Evolutionary conservation across 37 sponge, comb jelly and placozoan genomes (phyloP), one percentile per base, ranked within the genome.

Genomic region (Petrosia ficiformis): DNA sequence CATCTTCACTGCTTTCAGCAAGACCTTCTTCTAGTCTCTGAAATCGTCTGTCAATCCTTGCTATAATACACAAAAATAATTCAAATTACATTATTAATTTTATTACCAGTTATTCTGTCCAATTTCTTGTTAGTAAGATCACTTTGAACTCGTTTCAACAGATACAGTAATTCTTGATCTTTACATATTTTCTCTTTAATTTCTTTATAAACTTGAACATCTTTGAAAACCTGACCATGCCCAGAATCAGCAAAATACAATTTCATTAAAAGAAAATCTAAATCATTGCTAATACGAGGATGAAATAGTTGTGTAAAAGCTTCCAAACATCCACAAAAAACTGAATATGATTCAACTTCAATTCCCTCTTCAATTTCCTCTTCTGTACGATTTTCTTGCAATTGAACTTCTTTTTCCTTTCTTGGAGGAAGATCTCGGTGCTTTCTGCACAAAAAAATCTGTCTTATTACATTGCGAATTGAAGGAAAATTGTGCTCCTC

Each of bases 221-320:
- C 80, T 70, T 60, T 80, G 36, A 80, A 80, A 1, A 80, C 80
- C 21, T 38, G 80, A 26, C 80, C 80, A 56, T 80, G 82, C 6
- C 82, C 82, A 58, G 82, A 74, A 37, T 82, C 82, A 4, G 82
- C 82, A 28, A 59, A 38, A 38, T 74, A 82, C 30, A 82, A 44
- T 35, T 69, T 57, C 68, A 67, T 52, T 44, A 82, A n/a, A 1
- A 82, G 42, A 68, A 82, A 82, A 40, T 82, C 82, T 11, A 82
- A 38, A 48, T 82, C 82, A 57, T 73, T 82, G 65, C 10, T 35
- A 39, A 82, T 82, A 22, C 75, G 42, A 32, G 82, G 76, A 22
- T 26, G 22, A 42, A 74, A 74, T 19, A 39, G 22, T 25, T n/a
- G 48, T 6, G 24, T 30, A n/a, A 40, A 28, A 5, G 2, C 71